Percentiles rank a stretch among this genome's conserved stretches.
Evolutionary conservation across 2,888 invertebrate species (phyloP).

Genomic region (Catocala fraxini): DNA sequence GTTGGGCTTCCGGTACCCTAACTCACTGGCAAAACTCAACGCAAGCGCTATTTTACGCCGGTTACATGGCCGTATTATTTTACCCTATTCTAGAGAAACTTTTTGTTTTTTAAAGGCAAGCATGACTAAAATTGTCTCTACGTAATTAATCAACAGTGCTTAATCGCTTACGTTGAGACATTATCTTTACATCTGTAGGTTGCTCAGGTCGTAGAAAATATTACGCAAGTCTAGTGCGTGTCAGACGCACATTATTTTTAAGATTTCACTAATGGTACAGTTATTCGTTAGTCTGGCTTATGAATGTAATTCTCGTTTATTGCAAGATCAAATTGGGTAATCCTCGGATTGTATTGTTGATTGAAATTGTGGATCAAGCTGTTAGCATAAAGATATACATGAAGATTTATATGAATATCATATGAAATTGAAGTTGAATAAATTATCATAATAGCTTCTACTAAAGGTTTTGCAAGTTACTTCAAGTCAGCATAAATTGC

Average conservation of each 20-base stretch:
- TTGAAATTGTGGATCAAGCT: not conserved
- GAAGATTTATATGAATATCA: too few species aligned
- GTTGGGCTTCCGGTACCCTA: too few species aligned
- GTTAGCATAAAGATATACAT: not conserved
- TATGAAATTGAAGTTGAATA: too few species aligned
- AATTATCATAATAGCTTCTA: too few species aligned
- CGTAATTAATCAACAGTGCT: not conserved
- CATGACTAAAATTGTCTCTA: too few species aligned
- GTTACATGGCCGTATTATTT: too few species aligned
- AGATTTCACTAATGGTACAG: not conserved
- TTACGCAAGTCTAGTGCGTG: slow-evolving; percentile 2
- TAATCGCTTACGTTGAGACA: not conserved
- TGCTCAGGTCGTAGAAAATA: slow-evolving; percentile 2
- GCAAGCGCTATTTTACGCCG: too few species aligned
- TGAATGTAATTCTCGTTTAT: slow-evolving; percentile 1
- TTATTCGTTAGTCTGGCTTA: slow-evolving; percentile 1
- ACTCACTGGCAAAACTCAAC: too few species aligned
- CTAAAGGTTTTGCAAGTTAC: too few species aligned
- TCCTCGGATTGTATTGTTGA: not conserved
- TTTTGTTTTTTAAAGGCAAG: too few species aligned
- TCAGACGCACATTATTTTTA: slow-evolving; percentile 1
- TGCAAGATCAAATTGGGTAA: not conserved
- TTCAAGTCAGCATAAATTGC: too few species aligned
- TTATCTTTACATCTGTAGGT: not conserved
- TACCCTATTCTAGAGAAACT: too few species aligned